phyloP scores from a whole-genome alignment of 2,888 invertebrate genomes.

The Platerodrilus igneus region DNA sequence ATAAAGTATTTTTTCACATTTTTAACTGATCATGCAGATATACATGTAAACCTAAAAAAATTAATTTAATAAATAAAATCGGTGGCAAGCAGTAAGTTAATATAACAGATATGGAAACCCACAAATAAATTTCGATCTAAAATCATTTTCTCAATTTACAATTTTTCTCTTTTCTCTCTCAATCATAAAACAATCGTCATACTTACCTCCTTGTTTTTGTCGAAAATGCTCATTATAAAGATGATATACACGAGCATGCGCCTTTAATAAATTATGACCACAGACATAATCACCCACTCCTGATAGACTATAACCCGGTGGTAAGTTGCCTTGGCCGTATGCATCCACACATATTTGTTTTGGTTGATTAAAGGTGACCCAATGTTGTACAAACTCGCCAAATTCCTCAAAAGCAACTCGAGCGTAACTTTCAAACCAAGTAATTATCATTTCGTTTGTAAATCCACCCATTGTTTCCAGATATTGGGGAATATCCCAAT shows the following conservation, averaged over 20 bases:
- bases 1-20: too few relatives aligned
- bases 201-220: constrained; percentile 50
- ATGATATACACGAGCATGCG: constrained; percentile 62
- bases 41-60: too few relatives aligned
- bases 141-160: too few relatives aligned
- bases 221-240: constrained; percentile 58
- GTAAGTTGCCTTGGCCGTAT: constrained; percentile 35
- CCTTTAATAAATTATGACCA: constrained; percentile 58
- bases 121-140: too few relatives aligned
- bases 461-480: constrained; percentile 47
- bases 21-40: too few relatives aligned
- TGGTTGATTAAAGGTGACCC: constrained; percentile 55
- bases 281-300: constrained; percentile 60
- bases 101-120: too few relatives aligned
- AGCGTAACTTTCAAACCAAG: constrained; percentile 56
- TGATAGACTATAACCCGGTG: constrained; percentile 43
- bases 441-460: constrained; percentile 53
- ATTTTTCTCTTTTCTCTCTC: too few relatives aligned
- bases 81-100: too few relatives aligned
- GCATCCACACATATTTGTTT: constrained; percentile 35
- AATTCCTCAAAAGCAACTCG: constrained; percentile 42
- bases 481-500: constrained; percentile 54
- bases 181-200: too few relatives aligned
- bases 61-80: too few relatives aligned
- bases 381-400: constrained; percentile 42